A percentile compares a stretch with the other conserved stretches of the same genome.
These are phyloP conservation scores for Pseudopodoces humilis DNA, from an alignment of 2,113 vertebrate species.

Conservation along the genomic window DNA sequence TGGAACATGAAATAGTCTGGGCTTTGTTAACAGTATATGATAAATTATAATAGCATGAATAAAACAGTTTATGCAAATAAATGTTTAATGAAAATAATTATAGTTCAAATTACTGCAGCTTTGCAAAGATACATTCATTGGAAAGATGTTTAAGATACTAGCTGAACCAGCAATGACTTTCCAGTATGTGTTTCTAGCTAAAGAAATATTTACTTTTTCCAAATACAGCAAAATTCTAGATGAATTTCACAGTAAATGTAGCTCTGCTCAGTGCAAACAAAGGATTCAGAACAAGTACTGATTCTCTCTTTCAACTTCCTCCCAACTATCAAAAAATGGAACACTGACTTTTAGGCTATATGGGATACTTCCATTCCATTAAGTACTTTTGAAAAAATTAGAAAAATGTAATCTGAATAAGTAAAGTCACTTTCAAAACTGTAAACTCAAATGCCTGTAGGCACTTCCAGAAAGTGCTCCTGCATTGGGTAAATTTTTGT, in stretches of 20 bases:
- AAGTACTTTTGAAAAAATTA: background rate
- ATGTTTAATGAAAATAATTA: conserved; percentile 54
- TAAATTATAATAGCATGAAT: conserved; percentile 38
- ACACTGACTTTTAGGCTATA: background rate
- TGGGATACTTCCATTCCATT: background rate
- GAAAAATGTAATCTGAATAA: background rate
- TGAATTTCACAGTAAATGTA: background rate
- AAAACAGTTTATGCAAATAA: conserved; percentile 32
- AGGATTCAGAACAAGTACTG: background rate
- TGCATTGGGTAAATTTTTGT: background rate
- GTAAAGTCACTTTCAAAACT: background rate
- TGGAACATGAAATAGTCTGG: background rate
- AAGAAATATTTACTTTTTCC: background rate
- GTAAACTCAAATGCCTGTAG: background rate
- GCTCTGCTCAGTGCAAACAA: background rate
- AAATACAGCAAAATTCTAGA: background rate
- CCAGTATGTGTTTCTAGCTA: background rate
- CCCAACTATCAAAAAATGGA: accelerated
- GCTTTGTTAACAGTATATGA: conserved; percentile 30
- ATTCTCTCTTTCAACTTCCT: background rate
- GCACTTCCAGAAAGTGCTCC: background rate
- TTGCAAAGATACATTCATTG: background rate
- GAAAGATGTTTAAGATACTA: background rate
- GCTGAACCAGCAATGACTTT: background rate
- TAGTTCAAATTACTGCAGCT: background rate